Percentiles rank a stretch among this genome's conserved stretches.
These are phyloP conservation scores for Probosciger aterrimus DNA, from an alignment of 2,113 vertebrate species.

Conservation along the genomic window DNA sequence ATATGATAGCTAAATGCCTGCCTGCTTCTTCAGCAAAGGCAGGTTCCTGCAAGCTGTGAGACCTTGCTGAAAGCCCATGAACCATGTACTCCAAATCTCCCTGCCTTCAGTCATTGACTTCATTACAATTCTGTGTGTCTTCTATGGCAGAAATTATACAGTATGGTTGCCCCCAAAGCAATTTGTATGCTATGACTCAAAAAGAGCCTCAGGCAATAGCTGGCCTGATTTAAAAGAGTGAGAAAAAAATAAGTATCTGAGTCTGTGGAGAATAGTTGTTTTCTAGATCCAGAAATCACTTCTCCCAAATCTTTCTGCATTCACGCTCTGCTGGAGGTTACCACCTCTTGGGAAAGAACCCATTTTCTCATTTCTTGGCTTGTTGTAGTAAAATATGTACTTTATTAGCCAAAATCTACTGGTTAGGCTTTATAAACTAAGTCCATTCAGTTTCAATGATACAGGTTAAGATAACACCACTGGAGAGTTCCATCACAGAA, in stretches of 20 bases:
- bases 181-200: constrained; percentile 12
- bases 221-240: constrained; percentile 32
- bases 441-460: background rate
- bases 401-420: background rate
- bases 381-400: background rate
- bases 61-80: background rate
- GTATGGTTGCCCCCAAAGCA: background rate
- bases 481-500: background rate
- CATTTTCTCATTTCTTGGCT: background rate
- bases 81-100: background rate
- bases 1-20: background rate
- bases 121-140: background rate
- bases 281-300: constrained; percentile 13
- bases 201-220: constrained; percentile 23
- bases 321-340: constrained; percentile 20
- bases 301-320: constrained; percentile 8
- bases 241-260: constrained; percentile 16
- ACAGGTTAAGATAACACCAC: background rate
- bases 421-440: background rate
- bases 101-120: background rate
- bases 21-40: background rate
- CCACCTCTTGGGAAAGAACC: background rate
- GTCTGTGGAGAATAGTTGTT: background rate
- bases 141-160: background rate
- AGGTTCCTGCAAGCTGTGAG: background rate